Percentiles rank a stretch among this genome's conserved stretches.
phyloP scores from a whole-genome alignment of 1,140 invertebrate genomes.

The Magallana angulata region DNA sequence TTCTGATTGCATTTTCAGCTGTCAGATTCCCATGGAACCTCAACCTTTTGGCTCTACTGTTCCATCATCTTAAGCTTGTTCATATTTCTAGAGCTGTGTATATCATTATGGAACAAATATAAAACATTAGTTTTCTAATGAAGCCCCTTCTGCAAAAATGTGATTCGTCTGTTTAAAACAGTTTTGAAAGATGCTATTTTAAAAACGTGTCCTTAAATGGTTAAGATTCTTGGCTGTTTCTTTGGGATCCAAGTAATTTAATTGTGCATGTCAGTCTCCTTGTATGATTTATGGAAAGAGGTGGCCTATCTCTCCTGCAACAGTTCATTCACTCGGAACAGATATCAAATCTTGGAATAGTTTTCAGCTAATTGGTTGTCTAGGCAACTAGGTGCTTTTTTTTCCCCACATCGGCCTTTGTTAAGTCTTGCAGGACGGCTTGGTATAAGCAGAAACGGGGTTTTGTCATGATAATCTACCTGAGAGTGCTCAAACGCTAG shows the following conservation, averaged over 20 bases:
- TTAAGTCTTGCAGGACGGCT: constrained; percentile 39
- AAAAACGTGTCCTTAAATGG: background rate
- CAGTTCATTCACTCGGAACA: constrained; percentile 36
- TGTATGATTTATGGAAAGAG: constrained; percentile 35
- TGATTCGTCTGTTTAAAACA: too few relatives aligned
- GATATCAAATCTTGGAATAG: constrained; percentile 44
- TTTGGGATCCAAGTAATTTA: background rate
- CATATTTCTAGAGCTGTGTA: too few relatives aligned
- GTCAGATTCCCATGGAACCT: background rate
- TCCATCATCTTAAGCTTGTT: too few relatives aligned
- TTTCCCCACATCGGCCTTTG: constrained; percentile 35
- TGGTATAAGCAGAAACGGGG: constrained; percentile 13
- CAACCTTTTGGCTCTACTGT: background rate
- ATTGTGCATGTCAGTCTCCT: background rate
- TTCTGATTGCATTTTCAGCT: constrained; percentile 33
- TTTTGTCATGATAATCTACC: constrained; percentile 47
- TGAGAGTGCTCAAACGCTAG: constrained; percentile 10
- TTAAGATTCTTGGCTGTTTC: background rate
- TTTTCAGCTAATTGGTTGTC: constrained; percentile 43
- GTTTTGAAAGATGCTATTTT: too few relatives aligned
- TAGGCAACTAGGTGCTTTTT: constrained; percentile 41
- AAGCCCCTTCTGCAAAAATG: too few relatives aligned
- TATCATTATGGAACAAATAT: too few relatives aligned
- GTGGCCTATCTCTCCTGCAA: background rate
- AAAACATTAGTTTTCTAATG: too few relatives aligned